Evolutionary conservation across 2,888 invertebrate species (phyloP), one percentile per base, ranked within the genome.

Genomic region (Cyclophora albipunctata): DNA sequence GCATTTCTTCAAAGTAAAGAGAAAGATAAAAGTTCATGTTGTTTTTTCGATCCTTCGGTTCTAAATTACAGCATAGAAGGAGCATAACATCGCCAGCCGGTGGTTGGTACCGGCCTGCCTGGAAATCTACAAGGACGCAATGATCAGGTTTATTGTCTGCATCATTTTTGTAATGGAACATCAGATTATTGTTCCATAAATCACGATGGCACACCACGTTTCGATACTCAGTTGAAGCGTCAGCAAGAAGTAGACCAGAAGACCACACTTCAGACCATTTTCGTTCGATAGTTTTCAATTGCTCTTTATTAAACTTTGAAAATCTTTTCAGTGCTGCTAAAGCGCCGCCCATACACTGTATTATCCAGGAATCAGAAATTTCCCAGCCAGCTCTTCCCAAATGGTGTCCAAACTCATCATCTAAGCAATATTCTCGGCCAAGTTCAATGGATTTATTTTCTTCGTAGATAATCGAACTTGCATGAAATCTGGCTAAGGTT

Each of bases 121-220:
- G 94, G 64, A 91, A 94, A 72, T 94, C 94, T 2, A 95, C 90
- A 5, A 94, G 68, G 40, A 91, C 68, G 59, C 93, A 92, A 35
- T 91, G 88, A 3, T 90, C 78, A 1, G 91, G 90, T 40, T 66
- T 49, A 37, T 37, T 37, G 7, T 49, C 68, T 20, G 75, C 56
- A 45, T 60, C 60, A 4, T 46, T 52, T 34, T 65, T 64, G 51
- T 88, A 89, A 56, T 75, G 83, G 60, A 92, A 92, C 79, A 92
- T 81, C 4, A 92, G 68, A 63, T 92, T 92, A 60, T 92, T 92
- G 43, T 89, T 88, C 92, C 92, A 92, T 4, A 92, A 72, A 75
- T 92, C 92, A 3, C 91, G 85, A 63, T 92, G 92, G 40, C 90
- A 90, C 3, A 92, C 69, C 0, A 91, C 91, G 54, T 90, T 91